Conservation (phyloP, 2,113 vertebrate genomes). For the Anolis carolinensis region DNA sequence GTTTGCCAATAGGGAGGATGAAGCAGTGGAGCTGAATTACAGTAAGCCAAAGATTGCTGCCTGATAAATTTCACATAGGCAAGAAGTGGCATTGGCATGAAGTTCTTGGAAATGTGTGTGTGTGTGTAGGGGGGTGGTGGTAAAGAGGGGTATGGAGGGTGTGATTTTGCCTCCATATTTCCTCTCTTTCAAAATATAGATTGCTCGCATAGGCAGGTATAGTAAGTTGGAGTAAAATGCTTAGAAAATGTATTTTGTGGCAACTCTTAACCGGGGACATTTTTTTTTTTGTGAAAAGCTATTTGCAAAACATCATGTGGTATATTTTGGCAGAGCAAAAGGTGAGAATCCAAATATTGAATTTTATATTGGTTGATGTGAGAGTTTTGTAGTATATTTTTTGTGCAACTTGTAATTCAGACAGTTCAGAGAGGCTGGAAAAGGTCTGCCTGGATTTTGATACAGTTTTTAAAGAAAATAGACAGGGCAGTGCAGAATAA, state of each 20-base stretch:
- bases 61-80: rapidly evolving
- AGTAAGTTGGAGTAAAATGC: neutral
- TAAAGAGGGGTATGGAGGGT: too few species aligned
- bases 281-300: neutral
- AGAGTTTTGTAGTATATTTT: too few species aligned
- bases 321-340: too few species aligned
- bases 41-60: rapidly evolving
- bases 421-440: too few species aligned
- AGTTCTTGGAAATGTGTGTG: neutral
- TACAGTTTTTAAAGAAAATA: too few species aligned
- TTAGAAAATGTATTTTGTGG: neutral
- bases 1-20: neutral
- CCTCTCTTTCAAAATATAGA: neutral
- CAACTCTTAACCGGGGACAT: neutral
- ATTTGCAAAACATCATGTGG: too few species aligned
- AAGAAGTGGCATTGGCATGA: neutral
- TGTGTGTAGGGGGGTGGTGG: too few species aligned
- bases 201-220: neutral
- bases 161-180: neutral
- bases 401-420: too few species aligned
- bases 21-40: rapidly evolving
- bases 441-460: too few species aligned
- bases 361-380: too few species aligned
- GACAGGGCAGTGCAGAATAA: too few species aligned
- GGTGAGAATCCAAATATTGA: too few species aligned